phyloP scores from a whole-genome alignment of 2,888 invertebrate genomes.

The Electrophaes corylata region DNA sequence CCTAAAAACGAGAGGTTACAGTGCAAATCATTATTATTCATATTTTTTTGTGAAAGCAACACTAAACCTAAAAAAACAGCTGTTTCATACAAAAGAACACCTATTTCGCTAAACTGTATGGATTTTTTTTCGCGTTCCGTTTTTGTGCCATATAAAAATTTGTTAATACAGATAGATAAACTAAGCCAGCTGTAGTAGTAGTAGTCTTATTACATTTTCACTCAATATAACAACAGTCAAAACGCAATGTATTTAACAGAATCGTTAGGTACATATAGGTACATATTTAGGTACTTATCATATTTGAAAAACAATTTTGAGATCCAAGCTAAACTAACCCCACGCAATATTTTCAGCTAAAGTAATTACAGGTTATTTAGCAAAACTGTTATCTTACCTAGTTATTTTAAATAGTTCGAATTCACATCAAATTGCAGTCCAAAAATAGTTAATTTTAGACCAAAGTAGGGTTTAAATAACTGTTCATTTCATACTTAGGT shows the following conservation, averaged over 20 bases:
- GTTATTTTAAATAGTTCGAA: constrained; percentile 11
- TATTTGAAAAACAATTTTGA: constrained; percentile 8
- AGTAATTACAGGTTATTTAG: constrained; percentile 1
- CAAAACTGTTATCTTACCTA: constrained; percentile 8
- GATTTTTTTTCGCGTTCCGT: too few relatives aligned
- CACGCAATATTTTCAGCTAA: neutral
- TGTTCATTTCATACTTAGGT: neutral
- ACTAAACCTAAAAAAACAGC: too few relatives aligned
- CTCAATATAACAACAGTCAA: neutral
- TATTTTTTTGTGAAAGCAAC: too few relatives aligned
- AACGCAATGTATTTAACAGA: neutral
- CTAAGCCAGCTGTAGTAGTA: too few relatives aligned
- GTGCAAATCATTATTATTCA: too few relatives aligned
- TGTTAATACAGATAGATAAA: too few relatives aligned
- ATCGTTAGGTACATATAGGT: neutral
- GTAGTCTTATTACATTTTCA: too few relatives aligned
- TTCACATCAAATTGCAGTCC: constrained; percentile 14
- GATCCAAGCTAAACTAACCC: constrained; percentile 4
- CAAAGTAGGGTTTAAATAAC: neutral
- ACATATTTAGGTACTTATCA: neutral
- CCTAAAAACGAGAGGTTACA: too few relatives aligned
- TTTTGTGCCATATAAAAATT: too few relatives aligned
- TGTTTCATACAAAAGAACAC: too few relatives aligned
- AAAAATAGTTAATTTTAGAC: constrained; percentile 18
- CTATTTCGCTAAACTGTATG: too few relatives aligned